Base-by-base conservation (phyloP, 2,888 invertebrate species). In the Nemoura dubitans region DNA sequence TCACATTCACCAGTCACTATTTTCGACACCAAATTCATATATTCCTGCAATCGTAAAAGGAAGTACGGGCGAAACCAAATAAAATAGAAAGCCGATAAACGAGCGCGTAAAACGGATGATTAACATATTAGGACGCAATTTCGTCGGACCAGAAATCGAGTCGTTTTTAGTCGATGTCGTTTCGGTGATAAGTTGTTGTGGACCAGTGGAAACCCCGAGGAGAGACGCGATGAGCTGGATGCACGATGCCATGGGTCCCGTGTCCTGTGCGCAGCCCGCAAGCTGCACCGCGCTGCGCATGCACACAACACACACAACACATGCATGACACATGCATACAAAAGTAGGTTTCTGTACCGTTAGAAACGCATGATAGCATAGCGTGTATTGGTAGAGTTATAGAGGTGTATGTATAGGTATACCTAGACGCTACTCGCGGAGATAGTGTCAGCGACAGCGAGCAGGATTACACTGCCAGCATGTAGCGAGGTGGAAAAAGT, bases 271-370 rank as follows among this genome's bases (percentile, higher is more conserved):
- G 16, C 14, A 59, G 59, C 59, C 3, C 59, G 59, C 59, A 3
- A 59, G 59, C 21, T 59, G 59, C 59, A 59, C 21, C 21, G 59
- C 3, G 59, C 36, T 36, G 36, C 59, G 59, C 59, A 21, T 59
- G 59, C 59, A 59, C 14, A 59, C 59, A 59, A 59, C 3, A 36
- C n/a, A n/a, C 10, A 36, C 36, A 36, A 36, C 36, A 81, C 81
- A 81, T 81, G 81, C 81, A 81, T 29, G n/a, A 29, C 28, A 29
- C 30, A 81, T 81, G 81, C 81, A 81, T 29, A 30, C 27, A 30
- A 81, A 81, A 81, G 81, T 81, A 81, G 81, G 81, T 81, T 30
- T 81, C 29, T 81, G 81, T 81, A 29, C 81, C 81, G 81, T 81
- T 81, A 81, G n/a, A 59, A 27, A 7, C 28, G 81, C n/a, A 27